Evolutionary conservation across 2,888 invertebrate species (phyloP), one percentile per base, ranked within the genome.

Genomic region (Meiosimyza decipiens): DNA sequence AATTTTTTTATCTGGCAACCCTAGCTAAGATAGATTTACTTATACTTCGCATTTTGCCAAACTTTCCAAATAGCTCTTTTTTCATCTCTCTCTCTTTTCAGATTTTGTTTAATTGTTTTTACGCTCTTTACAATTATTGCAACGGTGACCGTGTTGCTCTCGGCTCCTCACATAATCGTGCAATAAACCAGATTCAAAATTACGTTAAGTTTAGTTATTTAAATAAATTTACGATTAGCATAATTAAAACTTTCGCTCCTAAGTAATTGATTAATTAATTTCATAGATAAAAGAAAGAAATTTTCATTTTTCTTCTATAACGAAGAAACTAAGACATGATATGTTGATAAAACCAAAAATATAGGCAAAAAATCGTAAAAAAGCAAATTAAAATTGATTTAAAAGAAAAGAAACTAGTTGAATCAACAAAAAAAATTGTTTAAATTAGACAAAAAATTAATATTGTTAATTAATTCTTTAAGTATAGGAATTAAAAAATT

Each of bases 41-140:
- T 28, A 3, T 28, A 28, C 28, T 28, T 28, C 4, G 28, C 40
- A 40, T 6, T 40, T 40, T 9, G 40, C 1, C 40, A 40, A 54
- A 0, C 1, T 40, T 6, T 22, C 22, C 22, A 2, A 22, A n/a
- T 22, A 13, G 40, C 22, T 11, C 1, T 0, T 1, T 33, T 60
- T 60, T 11, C 12, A 11, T 33, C 33, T 33, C n/a, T 49, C n/a
- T 79, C 79, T 80, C 81, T 80, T 85, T 87, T 75, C 88, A 92
- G 94, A 89, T 94, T 97, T 89, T 98, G 98, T 89, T 91, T 98
- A 89, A 95, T 96, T 89, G 93, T 97, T 87, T 98, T 98, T 90
- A 95, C 96, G 77, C 89, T 96, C 88, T 97, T 97, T 90, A 97
- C 96, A 84, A 92, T 96, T 88, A 93, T 96, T 86, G 96, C 96